Percentiles rank a stretch among this genome's conserved stretches.
phyloP scores from a whole-genome alignment of 2,888 invertebrate species.

The Dynastes hyllus region DNA sequence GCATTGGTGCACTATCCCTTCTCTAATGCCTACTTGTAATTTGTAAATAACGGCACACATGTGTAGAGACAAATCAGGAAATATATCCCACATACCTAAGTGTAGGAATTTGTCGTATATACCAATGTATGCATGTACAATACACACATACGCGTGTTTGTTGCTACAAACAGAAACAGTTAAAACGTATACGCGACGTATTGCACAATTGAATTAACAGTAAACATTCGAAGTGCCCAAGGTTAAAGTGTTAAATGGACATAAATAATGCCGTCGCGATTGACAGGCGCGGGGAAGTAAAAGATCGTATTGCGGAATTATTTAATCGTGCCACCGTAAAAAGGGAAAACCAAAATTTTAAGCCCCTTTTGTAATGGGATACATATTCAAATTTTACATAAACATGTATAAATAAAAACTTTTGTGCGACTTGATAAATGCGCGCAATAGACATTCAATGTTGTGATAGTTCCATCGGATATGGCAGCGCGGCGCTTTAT shows the following conservation, averaged over 20 bases:
- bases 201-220: conserved; percentile 43
- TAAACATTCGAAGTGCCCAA: conserved; percentile 29
- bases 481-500: conserved; percentile 33
- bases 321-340: conserved; percentile 26
- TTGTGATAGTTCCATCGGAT: conserved; percentile 43
- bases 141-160: not conserved
- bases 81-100: too few relatives aligned
- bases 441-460: conserved; percentile 25
- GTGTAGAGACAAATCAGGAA: too few relatives aligned
- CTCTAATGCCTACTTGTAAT: too few relatives aligned
- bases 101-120: not conserved
- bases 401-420: conserved; percentile 18
- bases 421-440: conserved; percentile 22
- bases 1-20: too few relatives aligned
- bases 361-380: too few relatives aligned
- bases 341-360: too few relatives aligned
- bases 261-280: conserved; percentile 27
- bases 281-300: conserved; percentile 1
- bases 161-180: conserved; percentile 1
- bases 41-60: too few relatives aligned
- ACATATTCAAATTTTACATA: too few relatives aligned
- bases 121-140: not conserved
- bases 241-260: conserved; percentile 34
- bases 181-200: conserved; percentile 6
- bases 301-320: conserved; percentile 27